A percentile compares a stretch with the other conserved stretches of the same genome.
Conservation (phyloP, 2,113 vertebrate species). For the Urocynchramus pylzowi region DNA sequence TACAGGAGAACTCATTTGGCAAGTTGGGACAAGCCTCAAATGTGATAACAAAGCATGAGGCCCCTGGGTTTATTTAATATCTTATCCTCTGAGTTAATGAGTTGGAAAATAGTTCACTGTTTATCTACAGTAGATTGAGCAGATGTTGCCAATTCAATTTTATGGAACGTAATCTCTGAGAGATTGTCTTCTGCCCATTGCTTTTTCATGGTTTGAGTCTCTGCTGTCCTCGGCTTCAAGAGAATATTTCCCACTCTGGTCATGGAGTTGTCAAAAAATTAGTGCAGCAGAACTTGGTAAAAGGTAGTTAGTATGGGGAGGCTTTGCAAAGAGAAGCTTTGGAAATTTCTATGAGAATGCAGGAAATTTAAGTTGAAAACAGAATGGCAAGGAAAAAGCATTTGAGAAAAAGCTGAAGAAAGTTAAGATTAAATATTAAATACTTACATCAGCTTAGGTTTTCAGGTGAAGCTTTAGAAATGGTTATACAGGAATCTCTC, state of each 20-base stretch:
- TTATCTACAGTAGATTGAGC: slow-evolving; percentile 79
- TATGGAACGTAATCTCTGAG: slow-evolving; percentile 71
- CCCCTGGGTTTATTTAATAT: slow-evolving; percentile 74
- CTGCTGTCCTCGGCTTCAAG: not conserved
- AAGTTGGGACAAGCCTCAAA: slow-evolving; percentile 65
- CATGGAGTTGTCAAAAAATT: not conserved
- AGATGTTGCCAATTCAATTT: slow-evolving; percentile 77
- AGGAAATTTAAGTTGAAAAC: not conserved
- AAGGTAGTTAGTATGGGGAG: not conserved
- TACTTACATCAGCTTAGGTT: not conserved
- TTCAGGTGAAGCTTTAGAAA: not conserved
- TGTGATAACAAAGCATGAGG: slow-evolving; percentile 63
- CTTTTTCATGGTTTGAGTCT: slow-evolving; percentile 49
- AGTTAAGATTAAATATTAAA: not conserved
- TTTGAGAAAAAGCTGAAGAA: not conserved
- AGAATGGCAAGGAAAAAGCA: not conserved
- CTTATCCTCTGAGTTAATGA: slow-evolving; percentile 77
- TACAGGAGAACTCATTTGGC: slow-evolving; percentile 54
- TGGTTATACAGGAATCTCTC: not conserved
- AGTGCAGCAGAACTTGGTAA: not conserved
- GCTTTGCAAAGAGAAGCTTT: not conserved
- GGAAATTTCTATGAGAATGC: not conserved
- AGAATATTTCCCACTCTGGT: not conserved
- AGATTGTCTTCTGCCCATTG: slow-evolving; percentile 70
- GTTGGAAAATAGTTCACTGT: slow-evolving; percentile 79